These are phyloP conservation scores for Pterois miles DNA, from an alignment of 2,797 vertebrate genomes.

Conservation along the genomic window DNA sequence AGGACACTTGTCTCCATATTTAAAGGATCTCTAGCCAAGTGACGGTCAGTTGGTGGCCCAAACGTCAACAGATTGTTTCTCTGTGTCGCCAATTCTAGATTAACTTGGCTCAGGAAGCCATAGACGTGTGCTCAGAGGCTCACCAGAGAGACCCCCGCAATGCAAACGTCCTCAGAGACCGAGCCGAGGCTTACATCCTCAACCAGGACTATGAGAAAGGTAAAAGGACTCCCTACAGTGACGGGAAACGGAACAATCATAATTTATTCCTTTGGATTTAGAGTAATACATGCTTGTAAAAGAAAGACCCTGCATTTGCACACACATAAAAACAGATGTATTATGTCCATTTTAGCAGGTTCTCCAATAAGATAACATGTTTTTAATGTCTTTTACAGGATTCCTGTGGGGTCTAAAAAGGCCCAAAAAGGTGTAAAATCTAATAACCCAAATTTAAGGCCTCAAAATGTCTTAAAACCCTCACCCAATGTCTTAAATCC, in stretches of 20 bases:
- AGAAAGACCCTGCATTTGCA: too few relatives aligned
- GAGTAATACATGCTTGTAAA: too few relatives aligned
- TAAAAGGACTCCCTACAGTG: background rate
- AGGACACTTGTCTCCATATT: background rate
- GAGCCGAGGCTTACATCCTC: constrained; percentile 88
- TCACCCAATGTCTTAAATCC: too few relatives aligned
- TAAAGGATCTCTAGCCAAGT: background rate
- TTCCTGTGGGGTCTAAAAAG: too few relatives aligned
- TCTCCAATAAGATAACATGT: background rate
- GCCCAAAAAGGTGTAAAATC: too few relatives aligned
- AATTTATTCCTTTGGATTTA: too few relatives aligned
- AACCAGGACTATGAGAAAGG: constrained; percentile 89
- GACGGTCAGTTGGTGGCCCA: too few relatives aligned
- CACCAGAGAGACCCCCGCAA: constrained; percentile 87
- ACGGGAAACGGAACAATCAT: too few relatives aligned
- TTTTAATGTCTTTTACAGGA: background rate
- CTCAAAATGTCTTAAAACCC: too few relatives aligned
- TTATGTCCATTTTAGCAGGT: background rate
- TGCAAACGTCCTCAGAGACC: constrained; percentile 82
- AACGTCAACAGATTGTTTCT: background rate
- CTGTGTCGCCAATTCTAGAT: constrained; percentile 58
- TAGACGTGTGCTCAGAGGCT: constrained; percentile 86
- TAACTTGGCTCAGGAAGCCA: constrained; percentile 73
- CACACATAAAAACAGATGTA: too few relatives aligned
- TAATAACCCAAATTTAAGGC: too few relatives aligned